Conservation (phyloP, 2,113 vertebrate species). For the Girardinichthys multiradiatus region DNA sequence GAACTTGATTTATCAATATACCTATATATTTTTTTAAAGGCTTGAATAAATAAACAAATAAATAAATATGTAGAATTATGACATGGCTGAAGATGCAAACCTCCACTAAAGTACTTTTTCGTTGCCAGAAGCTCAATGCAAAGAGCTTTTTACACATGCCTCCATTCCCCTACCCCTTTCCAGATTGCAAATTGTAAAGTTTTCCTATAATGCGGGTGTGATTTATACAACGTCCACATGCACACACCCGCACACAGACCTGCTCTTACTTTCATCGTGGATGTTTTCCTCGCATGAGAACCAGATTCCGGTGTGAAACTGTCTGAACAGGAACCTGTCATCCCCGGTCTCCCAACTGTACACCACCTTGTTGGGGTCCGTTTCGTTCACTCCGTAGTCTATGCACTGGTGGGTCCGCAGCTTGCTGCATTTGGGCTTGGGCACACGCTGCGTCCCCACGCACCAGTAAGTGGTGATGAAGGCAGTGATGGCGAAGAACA, state of each 20-base stretch:
- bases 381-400: slow-evolving; percentile 88
- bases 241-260: slow-evolving; percentile 25
- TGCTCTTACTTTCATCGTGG: slow-evolving; percentile 87
- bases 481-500: slow-evolving; percentile 84
- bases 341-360: slow-evolving; percentile 97
- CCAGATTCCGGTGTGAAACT: slow-evolving; percentile 96
- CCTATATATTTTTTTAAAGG: too few species aligned
- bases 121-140: too few species aligned
- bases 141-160: too few species aligned
- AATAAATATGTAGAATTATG: background rate
- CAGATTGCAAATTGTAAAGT: background rate
- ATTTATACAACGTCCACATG: background rate
- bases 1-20: too few species aligned
- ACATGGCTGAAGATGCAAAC: background rate
- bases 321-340: slow-evolving; percentile 89
- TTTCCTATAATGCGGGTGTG: background rate
- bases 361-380: slow-evolving; percentile 84
- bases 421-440: slow-evolving; percentile 80
- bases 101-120: background rate
- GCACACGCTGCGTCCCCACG: slow-evolving; percentile 89
- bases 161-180: background rate
- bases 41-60: background rate
- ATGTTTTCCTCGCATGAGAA: slow-evolving; percentile 92
- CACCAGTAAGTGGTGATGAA: slow-evolving; percentile 94
- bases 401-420: slow-evolving; percentile 87